Percentiles rank a stretch among this genome's conserved stretches.
Evolutionary conservation across 2,888 invertebrate species (phyloP).

Genomic region (Caenorhabditis auriculariae): DNA sequence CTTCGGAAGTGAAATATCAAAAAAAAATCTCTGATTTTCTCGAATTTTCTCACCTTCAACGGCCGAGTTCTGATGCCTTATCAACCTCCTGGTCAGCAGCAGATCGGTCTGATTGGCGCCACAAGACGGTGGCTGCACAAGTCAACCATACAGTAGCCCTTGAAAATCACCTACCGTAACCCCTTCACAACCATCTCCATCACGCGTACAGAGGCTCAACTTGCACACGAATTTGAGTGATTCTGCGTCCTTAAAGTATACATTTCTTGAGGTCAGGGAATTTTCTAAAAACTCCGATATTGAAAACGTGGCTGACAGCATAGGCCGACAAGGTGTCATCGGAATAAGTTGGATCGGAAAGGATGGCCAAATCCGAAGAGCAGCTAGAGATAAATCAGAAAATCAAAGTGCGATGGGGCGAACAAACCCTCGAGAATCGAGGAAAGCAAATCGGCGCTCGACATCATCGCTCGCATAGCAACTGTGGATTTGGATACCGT

Average conservation of each 20-base stretch:
- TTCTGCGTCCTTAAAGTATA: conserved; percentile 42
- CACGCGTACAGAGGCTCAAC: conserved; percentile 51
- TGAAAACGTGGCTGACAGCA: conserved; percentile 52
- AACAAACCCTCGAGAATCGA: conserved; percentile 47
- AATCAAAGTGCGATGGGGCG: conserved; percentile 4
- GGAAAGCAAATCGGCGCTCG: conserved; percentile 43
- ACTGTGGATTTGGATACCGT: conserved; percentile 54
- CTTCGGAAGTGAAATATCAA: not conserved
- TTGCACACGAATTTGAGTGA: conserved; percentile 45
- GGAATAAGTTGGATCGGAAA: conserved; percentile 51
- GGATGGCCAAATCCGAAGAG: conserved; percentile 46
- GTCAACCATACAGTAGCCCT: not conserved
- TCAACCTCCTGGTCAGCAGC: conserved; percentile 21
- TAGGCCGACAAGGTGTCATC: conserved; percentile 53
- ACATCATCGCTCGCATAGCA: conserved; percentile 55
- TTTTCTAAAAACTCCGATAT: conserved; percentile 13
- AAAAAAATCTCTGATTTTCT: not conserved
- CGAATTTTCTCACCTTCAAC: no score
- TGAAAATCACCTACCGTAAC: conserved; percentile 41
- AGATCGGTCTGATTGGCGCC: conserved; percentile 31
- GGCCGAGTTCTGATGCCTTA: conserved; percentile 13
- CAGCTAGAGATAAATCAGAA: conserved; percentile 30
- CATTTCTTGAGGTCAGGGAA: not conserved
- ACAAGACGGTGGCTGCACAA: conserved; percentile 39
- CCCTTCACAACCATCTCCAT: conserved; percentile 59